Percentiles rank a stretch among this genome's conserved stretches.
Conservation (phyloP, 1,140 invertebrate species). For the Brachionus calyciflorus region DNA sequence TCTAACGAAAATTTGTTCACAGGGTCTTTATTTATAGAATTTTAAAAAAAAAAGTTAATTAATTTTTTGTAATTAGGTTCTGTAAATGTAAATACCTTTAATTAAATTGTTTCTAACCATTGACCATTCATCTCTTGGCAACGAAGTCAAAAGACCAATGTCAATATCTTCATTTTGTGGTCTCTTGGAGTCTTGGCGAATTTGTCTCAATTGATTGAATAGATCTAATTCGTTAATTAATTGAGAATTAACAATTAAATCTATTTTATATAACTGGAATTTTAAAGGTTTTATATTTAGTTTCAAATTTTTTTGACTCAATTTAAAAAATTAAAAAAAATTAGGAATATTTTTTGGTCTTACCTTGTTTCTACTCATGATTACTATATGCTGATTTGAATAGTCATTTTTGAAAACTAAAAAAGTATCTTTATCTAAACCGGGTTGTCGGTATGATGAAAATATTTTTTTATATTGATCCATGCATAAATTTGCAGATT, state of each 20-base stretch:
- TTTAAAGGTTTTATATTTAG: neutral
- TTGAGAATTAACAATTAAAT: slow-evolving; percentile 63
- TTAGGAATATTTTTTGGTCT: slow-evolving; percentile 71
- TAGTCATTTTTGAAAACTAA: slow-evolving; percentile 48
- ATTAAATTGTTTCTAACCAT: slow-evolving; percentile 70
- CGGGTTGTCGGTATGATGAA: slow-evolving; percentile 79
- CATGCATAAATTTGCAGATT: slow-evolving; percentile 90
- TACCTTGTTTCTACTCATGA: slow-evolving; percentile 47
- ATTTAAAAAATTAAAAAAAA: neutral
- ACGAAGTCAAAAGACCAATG: slow-evolving; percentile 78
- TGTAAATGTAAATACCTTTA: slow-evolving; percentile 64
- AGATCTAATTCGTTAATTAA: slow-evolving; percentile 66
- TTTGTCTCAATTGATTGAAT: slow-evolving; percentile 61
- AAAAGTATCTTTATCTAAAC: slow-evolving; percentile 54
- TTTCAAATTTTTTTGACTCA: neutral
- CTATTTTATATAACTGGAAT: slow-evolving; percentile 77
- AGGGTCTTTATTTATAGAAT: slow-evolving; percentile 65
- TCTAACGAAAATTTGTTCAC: slow-evolving; percentile 76
- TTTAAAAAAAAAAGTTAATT: neutral
- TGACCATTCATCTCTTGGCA: slow-evolving; percentile 76
- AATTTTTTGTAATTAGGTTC: neutral
- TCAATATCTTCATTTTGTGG: slow-evolving; percentile 58
- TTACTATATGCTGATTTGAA: slow-evolving; percentile 49
- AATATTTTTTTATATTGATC: slow-evolving; percentile 90
- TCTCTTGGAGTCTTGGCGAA: slow-evolving; percentile 54